phyloP scores from a whole-genome alignment of 2,888 invertebrate species.

The Sympetrum striolatum region DNA sequence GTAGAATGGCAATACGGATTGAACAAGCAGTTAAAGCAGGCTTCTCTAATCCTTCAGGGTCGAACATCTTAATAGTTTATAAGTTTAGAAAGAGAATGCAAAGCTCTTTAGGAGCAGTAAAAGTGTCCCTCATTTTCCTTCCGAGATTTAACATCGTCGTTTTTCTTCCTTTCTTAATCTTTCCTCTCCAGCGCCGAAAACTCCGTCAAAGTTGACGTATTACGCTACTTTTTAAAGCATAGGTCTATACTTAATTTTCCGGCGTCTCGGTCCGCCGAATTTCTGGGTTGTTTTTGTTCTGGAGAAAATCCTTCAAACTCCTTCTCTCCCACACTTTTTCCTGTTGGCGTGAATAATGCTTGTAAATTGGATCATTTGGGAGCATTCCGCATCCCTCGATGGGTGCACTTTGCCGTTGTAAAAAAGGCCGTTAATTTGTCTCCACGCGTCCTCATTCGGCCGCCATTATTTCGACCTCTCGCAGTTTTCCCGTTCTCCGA shows the following conservation, averaged over 20 bases:
- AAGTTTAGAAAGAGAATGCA: no score
- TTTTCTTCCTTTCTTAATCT: neutral
- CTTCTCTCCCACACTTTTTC: neutral
- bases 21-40: no score
- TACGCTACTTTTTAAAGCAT: slow-evolving; percentile 13
- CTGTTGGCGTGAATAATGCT: slow-evolving; percentile 28
- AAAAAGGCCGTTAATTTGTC: slow-evolving; percentile 19
- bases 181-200: neutral
- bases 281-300: neutral
- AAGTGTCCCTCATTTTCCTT: neutral
- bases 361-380: slow-evolving; percentile 42
- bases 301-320: neutral
- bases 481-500: neutral
- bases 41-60: neutral
- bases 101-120: no score
- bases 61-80: no score
- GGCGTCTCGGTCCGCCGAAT: neutral
- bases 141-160: neutral
- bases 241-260: slow-evolving; percentile 22
- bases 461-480: neutral
- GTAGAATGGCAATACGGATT: no score
- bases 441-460: no score
- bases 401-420: neutral
- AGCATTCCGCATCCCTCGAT: slow-evolving; percentile 7
- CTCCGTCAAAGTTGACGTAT: neutral